Evolutionary conservation across 2,797 vertebrate species (phyloP), one percentile per base, ranked within the genome.

Genomic region (Microtus californicus): DNA sequence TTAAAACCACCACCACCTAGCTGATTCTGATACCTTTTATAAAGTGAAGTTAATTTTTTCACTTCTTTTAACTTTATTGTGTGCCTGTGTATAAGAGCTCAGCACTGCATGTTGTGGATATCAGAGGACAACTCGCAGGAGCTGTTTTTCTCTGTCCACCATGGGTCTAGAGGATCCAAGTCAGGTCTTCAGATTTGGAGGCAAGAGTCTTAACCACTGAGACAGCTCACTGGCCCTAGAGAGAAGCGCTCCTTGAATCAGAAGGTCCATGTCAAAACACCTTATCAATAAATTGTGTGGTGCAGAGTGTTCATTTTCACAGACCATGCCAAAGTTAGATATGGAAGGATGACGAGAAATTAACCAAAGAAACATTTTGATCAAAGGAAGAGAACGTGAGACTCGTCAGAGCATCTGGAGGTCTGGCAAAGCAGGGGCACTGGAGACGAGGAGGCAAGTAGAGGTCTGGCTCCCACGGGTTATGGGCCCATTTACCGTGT

Each of bases 191-290:
- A 69, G 63, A 51, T 85, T 51, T 48, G 21, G 43, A 69, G 31
- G 31, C 12, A 25, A 48, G 19, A 48, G 34, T 31, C 19, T 67
- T 25, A 67, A 45, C 27, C 29, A 14, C 3, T 23, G 10, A 67
- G 11, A 31, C 17, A 8, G 6, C 40, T 67, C 61, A 65, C 17
- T 34, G 37, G 19, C 82, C 63, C 21, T 45, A 40, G 12, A 37
- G 12, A 67, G 86, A 92, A 89, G 67, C 65, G 7, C 67, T 87
- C 80, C 87, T 92, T 73, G n/a, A 89, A 48, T 93, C 73, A 54
- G 92, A 96, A 82, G 17, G 87, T 31, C 40, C 59, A 61, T 87
- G 48, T 82, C 78, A 83, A 90, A 93, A 65, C 63, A 79, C n/a
- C 25, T 54, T 27, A 80, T 23, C 31, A 43, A 14, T 69, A 59